Base-by-base conservation (phyloP, 2,888 invertebrate species). In the Ommatoiulus sabulosus region DNA sequence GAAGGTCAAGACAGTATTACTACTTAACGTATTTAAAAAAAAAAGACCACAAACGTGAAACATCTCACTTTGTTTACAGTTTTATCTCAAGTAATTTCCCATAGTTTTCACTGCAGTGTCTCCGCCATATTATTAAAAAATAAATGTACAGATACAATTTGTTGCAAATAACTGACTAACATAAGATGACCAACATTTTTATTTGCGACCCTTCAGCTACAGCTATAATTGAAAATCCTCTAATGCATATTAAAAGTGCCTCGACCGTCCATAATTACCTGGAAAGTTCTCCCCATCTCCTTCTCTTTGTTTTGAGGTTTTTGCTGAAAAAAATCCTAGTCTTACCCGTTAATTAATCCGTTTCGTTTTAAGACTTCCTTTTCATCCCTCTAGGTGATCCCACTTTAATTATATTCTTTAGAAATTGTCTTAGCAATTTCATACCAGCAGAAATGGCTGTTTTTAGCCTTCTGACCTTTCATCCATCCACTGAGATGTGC, bases 331-430 rank as follows among this genome's bases (percentile, higher is more conserved):
- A 35, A 63, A 63, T 20, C 63, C n/a, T n/a, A 6, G 63, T 6
- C 63, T 63, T 17, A 63, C 63, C 63, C 63, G n/a, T 63, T 63
- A 63, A 63, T 63, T 63, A 63, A 63, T 63, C 63, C 63, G 63
- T 63, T 63, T 63, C 63, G 20, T 63, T 17, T 63, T 63, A 63
- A 63, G n/a, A 63, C 63, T 63, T 63, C 63, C 63, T 63, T 63
- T 63, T 63, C 63, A 63, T 63, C 63, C 63, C 63, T 63, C 63
- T 20, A n/a, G 63, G 63, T 63, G 63, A 63, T 63, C 20, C n/a
- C n/a, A 17, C 63, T 63, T 63, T 63, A 63, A 63, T 63, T 63
- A 63, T 63, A 6, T 63, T 63, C 63, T 63, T 63, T 63, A 63
- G 63, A 63, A 63, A 63, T 63, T 63, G 17, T 63, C 17, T 63